Evolutionary conservation across 2,797 vertebrate genomes (phyloP).

Genomic region (Mus caroli): DNA sequence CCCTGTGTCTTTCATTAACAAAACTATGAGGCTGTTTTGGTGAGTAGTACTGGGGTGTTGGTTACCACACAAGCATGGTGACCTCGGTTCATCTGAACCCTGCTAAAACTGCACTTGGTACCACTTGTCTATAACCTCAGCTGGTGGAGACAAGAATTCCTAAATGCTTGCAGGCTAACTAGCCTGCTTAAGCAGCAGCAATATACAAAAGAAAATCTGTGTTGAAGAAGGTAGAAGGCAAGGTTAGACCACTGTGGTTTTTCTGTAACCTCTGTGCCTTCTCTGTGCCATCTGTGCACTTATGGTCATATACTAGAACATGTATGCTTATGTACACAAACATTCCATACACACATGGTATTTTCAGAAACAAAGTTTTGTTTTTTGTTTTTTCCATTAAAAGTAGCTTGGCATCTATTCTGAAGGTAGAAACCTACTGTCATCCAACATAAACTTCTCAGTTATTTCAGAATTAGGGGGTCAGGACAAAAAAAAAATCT

Average conservation of each 20-base stretch:
- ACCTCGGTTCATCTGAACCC: not conserved
- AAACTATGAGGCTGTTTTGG: not conserved
- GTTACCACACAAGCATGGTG: not conserved
- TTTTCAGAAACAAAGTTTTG: not conserved
- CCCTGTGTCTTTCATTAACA: not conserved
- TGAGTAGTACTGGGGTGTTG: too few relatives aligned
- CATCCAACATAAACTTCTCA: not conserved
- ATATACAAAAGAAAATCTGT: not conserved
- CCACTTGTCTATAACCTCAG: not conserved
- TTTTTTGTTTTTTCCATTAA: not conserved
- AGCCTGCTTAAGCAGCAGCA: not conserved
- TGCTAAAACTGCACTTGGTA: not conserved
- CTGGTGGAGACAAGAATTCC: not conserved
- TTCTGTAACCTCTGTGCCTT: not conserved
- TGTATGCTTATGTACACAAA: not conserved
- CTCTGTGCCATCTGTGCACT: not conserved
- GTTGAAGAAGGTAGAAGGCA: not conserved
- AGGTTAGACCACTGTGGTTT: not conserved
- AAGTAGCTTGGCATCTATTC: not conserved
- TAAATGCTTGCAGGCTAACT: too few relatives aligned
- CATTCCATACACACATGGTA: not conserved
- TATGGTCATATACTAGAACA: not conserved
- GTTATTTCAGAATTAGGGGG: constrained; percentile 3
- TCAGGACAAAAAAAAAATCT: constrained; percentile 48
- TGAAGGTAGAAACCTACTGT: not conserved